phyloP scores from a whole-genome alignment of 30 jellyfish, hydroid and myxozoan species.

The Nemopilema nomurai region DNA sequence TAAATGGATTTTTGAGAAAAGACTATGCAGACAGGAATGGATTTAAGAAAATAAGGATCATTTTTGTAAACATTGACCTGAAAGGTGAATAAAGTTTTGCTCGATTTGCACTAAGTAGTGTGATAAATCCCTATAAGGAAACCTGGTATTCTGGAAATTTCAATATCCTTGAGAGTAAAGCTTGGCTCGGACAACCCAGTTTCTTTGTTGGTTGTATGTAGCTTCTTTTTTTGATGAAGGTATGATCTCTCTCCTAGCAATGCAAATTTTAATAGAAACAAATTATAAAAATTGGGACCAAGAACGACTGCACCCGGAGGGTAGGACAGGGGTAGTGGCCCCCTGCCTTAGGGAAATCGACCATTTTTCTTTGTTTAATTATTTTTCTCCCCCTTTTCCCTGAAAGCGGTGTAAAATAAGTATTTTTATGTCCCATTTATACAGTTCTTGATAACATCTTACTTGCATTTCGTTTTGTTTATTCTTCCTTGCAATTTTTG shows the following conservation, averaged over 20 bases:
- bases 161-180: slow-evolving; percentile 31
- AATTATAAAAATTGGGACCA: slow-evolving; percentile 2
- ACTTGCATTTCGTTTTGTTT: slow-evolving; percentile 28
- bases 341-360: background rate
- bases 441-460: background rate
- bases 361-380: background rate
- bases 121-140: background rate
- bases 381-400: background rate
- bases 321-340: background rate
- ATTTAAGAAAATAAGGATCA: background rate
- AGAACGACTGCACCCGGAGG: background rate
- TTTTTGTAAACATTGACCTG: background rate
- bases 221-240: slow-evolving; percentile 14
- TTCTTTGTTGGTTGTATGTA: slow-evolving; percentile 32
- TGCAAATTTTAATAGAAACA: background rate
- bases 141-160: slow-evolving; percentile 62
- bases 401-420: background rate
- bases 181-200: slow-evolving; percentile 68
- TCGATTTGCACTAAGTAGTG: background rate
- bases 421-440: background rate
- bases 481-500: slow-evolving; percentile 6
- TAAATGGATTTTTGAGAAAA: background rate
- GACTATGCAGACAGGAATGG: background rate
- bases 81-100: background rate
- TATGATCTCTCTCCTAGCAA: slow-evolving; percentile 36